phyloP scores from a whole-genome alignment of 2,797 vertebrate genomes.

The Cossypha niveicapilla region DNA sequence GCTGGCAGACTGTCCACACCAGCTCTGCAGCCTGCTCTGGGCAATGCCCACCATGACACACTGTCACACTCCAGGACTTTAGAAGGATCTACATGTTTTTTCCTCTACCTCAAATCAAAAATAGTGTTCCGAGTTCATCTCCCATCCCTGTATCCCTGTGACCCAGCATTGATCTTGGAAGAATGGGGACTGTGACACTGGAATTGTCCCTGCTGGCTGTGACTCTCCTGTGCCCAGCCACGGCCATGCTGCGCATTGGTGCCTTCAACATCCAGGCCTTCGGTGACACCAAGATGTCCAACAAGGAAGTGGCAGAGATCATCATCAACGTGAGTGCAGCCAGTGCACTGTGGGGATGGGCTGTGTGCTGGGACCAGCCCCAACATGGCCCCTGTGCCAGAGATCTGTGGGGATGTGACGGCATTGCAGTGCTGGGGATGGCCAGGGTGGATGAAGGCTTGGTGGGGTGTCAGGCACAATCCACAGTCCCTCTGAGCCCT shows the following conservation, averaged over 20 bases:
- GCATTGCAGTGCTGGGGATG: neutral
- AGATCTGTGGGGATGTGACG: fast-evolving
- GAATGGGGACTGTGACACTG: neutral
- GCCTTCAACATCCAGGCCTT: conserved; percentile 76
- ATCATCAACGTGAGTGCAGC: conserved; percentile 54
- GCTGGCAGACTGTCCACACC: neutral
- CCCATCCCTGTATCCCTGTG: fast-evolving
- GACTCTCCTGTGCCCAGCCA: neutral
- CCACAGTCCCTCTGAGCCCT: neutral
- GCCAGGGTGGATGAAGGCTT: neutral
- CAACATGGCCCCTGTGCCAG: fast-evolving
- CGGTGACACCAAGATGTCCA: conserved; percentile 73
- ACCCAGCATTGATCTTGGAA: neutral
- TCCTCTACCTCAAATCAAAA: neutral
- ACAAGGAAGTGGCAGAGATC: conserved; percentile 28
- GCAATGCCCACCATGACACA: neutral
- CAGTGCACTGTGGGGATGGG: fast-evolving
- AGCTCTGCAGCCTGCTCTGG: fast-evolving
- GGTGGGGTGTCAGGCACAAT: neutral
- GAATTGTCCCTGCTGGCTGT: neutral
- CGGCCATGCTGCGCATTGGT: neutral
- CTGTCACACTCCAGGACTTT: neutral
- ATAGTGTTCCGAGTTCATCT: neutral
- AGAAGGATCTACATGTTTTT: neutral
- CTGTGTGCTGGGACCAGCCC: neutral